Evolutionary conservation across 2,113 vertebrate genomes (phyloP).

Genomic region (Burhinus oedicnemus): DNA sequence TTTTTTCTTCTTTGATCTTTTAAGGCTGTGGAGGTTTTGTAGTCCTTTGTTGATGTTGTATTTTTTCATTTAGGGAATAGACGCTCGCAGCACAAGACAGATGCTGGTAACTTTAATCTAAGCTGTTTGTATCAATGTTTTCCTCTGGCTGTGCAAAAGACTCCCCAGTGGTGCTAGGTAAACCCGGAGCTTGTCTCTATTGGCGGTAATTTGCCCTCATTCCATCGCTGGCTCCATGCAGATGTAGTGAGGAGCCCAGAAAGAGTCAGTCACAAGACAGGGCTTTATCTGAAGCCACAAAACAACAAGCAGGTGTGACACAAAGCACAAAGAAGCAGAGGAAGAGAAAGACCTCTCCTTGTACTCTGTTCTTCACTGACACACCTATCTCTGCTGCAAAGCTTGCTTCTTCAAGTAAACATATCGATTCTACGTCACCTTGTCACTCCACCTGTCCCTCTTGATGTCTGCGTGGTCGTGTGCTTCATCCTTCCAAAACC

Average conservation of each 20-base stretch:
- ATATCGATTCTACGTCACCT: not conserved
- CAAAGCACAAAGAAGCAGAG: not conserved
- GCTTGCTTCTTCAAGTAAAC: not conserved
- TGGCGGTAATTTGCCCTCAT: not conserved
- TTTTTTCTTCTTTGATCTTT: not conserved
- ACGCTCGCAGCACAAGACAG: not conserved
- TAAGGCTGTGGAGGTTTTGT: not conserved
- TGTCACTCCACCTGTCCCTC: not conserved
- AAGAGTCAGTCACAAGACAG: not conserved
- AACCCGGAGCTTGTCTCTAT: not conserved
- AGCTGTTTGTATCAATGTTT: not conserved
- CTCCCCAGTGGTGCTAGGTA: not conserved
- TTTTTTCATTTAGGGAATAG: not conserved
- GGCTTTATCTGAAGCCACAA: not conserved
- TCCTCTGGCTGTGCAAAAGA: not conserved
- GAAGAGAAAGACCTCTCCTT: not conserved
- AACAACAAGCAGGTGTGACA: not conserved
- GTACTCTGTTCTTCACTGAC: not conserved
- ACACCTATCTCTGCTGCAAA: not conserved
- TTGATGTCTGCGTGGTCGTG: not conserved
- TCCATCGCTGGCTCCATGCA: accelerated
- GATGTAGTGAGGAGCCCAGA: not conserved
- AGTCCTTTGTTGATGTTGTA: not conserved
- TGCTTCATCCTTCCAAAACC: not conserved
- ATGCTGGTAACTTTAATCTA: not conserved